Base-by-base conservation (phyloP, 2,113 vertebrate genomes). In the Argyrosomus japonicus region DNA sequence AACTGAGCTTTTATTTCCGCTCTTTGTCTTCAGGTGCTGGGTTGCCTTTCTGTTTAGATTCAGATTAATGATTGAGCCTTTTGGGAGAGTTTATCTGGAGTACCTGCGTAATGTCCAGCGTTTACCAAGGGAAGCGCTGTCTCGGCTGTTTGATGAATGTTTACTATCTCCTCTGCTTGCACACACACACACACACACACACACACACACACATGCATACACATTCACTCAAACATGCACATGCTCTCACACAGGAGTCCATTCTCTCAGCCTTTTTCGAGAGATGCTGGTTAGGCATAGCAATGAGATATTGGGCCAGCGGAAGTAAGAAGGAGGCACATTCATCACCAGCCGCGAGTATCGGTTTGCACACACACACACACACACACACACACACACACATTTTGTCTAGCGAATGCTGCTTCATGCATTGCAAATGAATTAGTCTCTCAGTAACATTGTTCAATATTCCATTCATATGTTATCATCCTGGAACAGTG, bases 291-390 rank as follows among this genome's bases (percentile, higher is more conserved):
- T 61, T 81, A 53, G 77, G 91, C 93, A 94, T 91, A 91, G 79
- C 86, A 88, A 93, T 93, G 91, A 94, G 91, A 88, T 79, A 86
- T 63, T 58, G 40, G 82, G 68, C 67, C n/a, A 64, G 70, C 7
- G 63, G 50, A 64, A 64, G 72, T 79, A 76, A 87, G 83, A 91
- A 90, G 82, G 75, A 81, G 80, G 68, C 75, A 87, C 87, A 92
- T 93, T 90, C 81, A 91, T 92, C 88, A 91, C 90, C 60, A 61
- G 76, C 29, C 40, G 1, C 10, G 14, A 85, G 68, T 82, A 68
- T 83, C 80, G 65, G 75, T 68, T 71, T 70, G n/a, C 45, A 27
- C 64, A 58, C 62, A 75, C 81, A 67, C 68, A 61, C 71, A 71
- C 56, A 67, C 45, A 58, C 50, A 61, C 68, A 69, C 47, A 50